Evolutionary conservation across 2,797 vertebrate species (phyloP).

Genomic region (Takifugu rubripes): DNA sequence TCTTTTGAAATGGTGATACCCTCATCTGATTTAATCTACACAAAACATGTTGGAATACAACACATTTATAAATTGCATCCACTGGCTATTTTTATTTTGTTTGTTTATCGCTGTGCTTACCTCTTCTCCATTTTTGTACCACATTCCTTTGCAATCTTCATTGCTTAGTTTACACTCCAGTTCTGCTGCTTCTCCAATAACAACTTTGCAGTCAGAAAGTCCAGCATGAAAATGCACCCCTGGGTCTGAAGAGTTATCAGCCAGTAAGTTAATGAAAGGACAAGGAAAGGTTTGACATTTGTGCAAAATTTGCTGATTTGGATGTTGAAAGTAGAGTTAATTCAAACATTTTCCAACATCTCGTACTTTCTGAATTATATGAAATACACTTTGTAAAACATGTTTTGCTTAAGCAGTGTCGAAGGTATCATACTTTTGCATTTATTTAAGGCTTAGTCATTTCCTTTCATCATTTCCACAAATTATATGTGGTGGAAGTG

Average conservation of each 20-base stretch:
- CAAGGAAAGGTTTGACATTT: background rate
- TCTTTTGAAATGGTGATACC: conserved; percentile 77
- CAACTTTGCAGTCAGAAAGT: conserved; percentile 76
- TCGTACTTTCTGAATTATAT: conserved; percentile 2
- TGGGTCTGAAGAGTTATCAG: conserved; percentile 70
- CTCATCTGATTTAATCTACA: conserved; percentile 68
- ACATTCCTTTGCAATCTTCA: conserved; percentile 76
- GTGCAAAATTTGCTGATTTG: conserved; percentile 6
- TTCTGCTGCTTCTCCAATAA: conserved; percentile 76
- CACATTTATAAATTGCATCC: background rate
- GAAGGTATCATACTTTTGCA: conserved; percentile 2
- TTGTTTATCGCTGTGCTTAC: conserved; percentile 52
- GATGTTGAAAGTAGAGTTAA: conserved; percentile 16
- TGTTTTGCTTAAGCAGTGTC: background rate
- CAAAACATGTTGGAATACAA: conserved; percentile 4
- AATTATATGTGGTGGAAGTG: background rate
- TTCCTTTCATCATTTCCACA: conserved; percentile 16
- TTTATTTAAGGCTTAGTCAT: conserved; percentile 13
- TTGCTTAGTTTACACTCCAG: conserved; percentile 81
- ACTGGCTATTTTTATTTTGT: background rate
- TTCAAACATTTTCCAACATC: conserved; percentile 33
- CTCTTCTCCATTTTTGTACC: conserved; percentile 88
- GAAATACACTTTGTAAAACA: conserved; percentile 42
- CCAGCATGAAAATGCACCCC: conserved; percentile 78
- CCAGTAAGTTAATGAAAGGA: conserved; percentile 34